phyloP scores from a whole-genome alignment of 2,113 vertebrate species.

The Origma solitaria region DNA sequence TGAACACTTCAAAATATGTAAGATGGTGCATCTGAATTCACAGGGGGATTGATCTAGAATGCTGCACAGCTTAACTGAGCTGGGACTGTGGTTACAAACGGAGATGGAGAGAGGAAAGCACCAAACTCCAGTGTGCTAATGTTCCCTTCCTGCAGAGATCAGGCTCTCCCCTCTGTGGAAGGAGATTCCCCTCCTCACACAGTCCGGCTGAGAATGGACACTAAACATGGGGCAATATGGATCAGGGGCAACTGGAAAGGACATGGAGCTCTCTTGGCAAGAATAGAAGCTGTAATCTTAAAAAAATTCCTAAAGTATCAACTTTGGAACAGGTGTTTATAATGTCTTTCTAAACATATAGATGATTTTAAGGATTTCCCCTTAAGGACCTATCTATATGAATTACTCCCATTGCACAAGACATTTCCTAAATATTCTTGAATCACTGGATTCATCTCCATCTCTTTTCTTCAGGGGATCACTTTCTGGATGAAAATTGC shows the following conservation, averaged over 20 bases:
- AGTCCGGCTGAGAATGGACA: neutral
- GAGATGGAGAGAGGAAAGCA: neutral
- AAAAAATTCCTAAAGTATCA: neutral
- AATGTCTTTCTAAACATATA: slow-evolving; percentile 21
- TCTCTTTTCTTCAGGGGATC: neutral
- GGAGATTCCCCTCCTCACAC: neutral
- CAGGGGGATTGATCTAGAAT: neutral
- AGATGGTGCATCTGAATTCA: neutral
- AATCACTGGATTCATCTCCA: slow-evolving; percentile 3
- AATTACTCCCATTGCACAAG: slow-evolving; percentile 19
- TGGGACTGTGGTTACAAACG: neutral
- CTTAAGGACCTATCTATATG: neutral
- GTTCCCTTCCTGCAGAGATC: neutral
- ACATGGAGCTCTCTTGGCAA: neutral
- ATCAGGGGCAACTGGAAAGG: neutral
- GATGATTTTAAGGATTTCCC: slow-evolving; percentile 3
- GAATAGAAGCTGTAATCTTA: neutral
- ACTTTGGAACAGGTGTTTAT: neutral
- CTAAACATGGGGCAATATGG: neutral
- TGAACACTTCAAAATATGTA: neutral
- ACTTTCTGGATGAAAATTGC: neutral
- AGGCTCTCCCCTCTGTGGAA: neutral
- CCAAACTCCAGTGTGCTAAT: neutral
- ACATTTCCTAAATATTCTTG: slow-evolving; percentile 13
- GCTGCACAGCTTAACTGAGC: neutral